A percentile compares a stretch with the other conserved stretches of the same genome.
These are phyloP conservation scores for Cyclophora albipunctata DNA, from an alignment of 2,888 invertebrate species.

Conservation along the genomic window DNA sequence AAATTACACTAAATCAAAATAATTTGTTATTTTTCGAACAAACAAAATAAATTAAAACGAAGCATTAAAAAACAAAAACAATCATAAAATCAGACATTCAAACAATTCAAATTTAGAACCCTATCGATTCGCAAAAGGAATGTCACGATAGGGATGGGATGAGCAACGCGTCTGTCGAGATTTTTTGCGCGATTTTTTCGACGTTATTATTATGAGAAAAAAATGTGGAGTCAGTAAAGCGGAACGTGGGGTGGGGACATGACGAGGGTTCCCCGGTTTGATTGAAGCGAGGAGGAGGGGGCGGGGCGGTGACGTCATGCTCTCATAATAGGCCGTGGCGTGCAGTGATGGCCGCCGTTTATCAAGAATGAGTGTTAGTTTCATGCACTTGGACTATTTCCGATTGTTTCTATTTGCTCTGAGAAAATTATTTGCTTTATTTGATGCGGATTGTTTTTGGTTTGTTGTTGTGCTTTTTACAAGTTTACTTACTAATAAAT, in stretches of 20 bases:
- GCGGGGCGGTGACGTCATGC: constrained; percentile 75
- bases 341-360: constrained; percentile 74
- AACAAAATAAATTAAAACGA: too few species aligned
- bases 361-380: constrained; percentile 61
- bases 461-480: too few species aligned
- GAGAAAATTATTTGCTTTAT: too few species aligned
- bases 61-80: too few species aligned
- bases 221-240: constrained; percentile 74
- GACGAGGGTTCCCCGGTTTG: constrained; percentile 74
- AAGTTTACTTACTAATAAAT: too few species aligned
- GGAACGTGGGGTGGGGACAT: constrained; percentile 71
- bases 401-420: constrained; percentile 19
- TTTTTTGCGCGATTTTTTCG: constrained; percentile 73
- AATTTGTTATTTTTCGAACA: too few species aligned
- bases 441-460: too few species aligned
- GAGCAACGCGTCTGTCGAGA: constrained; percentile 64
- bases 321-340: constrained; percentile 73
- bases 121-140: constrained; percentile 47
- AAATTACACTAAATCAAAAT: too few species aligned
- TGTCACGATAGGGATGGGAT: constrained; percentile 59
- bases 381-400: constrained; percentile 59
- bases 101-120: constrained; percentile 50
- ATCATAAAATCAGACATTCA: neutral
- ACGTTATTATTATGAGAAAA: constrained; percentile 75
- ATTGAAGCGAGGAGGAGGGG: constrained; percentile 70